phyloP scores from a whole-genome alignment of 2,888 invertebrate genomes.

The Marasmarcha lunaedactyla region DNA sequence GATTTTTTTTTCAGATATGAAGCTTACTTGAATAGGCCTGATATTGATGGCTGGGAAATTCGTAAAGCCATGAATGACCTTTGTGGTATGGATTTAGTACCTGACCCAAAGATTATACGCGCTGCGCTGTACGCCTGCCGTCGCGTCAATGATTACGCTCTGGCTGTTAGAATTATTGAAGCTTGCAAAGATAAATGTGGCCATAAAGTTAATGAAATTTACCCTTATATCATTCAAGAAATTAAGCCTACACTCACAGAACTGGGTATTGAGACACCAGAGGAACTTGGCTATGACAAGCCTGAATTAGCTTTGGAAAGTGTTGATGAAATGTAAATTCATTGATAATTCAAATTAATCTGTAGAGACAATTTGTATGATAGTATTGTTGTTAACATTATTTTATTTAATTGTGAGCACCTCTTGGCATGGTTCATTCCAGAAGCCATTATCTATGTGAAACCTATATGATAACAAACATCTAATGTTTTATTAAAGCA shows the following conservation, averaged over 20 bases:
- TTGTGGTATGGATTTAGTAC: conserved; percentile 90
- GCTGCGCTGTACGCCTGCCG: conserved; percentile 93
- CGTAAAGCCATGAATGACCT: conserved; percentile 92
- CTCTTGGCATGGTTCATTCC: conserved; percentile 25
- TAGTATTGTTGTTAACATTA: conserved; percentile 52
- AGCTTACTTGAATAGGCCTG: conserved; percentile 84
- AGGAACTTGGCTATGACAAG: conserved; percentile 96
- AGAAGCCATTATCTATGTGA: conserved; percentile 29
- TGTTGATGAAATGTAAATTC: conserved; percentile 75
- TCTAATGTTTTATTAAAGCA: conserved; percentile 46
- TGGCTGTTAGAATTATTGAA: conserved; percentile 94
- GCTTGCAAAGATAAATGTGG: conserved; percentile 92
- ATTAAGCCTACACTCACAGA: conserved; percentile 93
- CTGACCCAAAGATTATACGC: conserved; percentile 89
- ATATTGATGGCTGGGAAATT: conserved; percentile 95
- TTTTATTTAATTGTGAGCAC: conserved; percentile 36
- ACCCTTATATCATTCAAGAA: conserved; percentile 90
- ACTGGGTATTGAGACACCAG: conserved; percentile 92
- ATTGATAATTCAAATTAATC: conserved; percentile 29
- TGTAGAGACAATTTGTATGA: conserved; percentile 58
- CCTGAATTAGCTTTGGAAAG: conserved; percentile 90
- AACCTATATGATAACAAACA: conserved; percentile 33
- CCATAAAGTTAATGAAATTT: conserved; percentile 78
- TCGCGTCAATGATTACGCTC: conserved; percentile 92
- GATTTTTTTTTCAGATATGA: conserved; percentile 73